phyloP scores from a whole-genome alignment of 2,797 vertebrate genomes.

The Phataginus tetradactyla region DNA sequence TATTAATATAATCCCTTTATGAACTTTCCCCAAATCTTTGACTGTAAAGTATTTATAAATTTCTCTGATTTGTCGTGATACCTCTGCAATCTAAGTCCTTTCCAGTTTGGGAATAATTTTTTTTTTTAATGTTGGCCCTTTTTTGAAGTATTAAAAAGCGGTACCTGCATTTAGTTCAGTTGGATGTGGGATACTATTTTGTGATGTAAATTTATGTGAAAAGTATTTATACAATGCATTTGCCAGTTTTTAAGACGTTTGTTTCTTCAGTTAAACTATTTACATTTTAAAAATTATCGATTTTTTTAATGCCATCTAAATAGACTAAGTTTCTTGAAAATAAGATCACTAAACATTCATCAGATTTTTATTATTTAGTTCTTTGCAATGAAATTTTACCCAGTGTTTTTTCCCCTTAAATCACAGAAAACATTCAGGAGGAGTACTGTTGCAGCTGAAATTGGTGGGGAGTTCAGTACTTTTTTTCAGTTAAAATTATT shows the following conservation, averaged over 20 bases:
- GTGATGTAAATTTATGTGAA: slow-evolving; percentile 48
- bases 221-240: neutral
- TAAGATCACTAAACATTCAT: slow-evolving; percentile 33
- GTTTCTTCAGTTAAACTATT: slow-evolving; percentile 56
- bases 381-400: slow-evolving; percentile 55
- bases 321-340: slow-evolving; percentile 44
- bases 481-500: slow-evolving; percentile 86
- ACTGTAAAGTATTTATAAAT: slow-evolving; percentile 5
- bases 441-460: slow-evolving; percentile 79
- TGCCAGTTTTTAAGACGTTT: slow-evolving; percentile 25
- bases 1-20: neutral
- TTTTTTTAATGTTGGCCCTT: neutral
- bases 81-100: slow-evolving; percentile 56
- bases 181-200: neutral
- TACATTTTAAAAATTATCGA: neutral
- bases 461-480: slow-evolving; percentile 77
- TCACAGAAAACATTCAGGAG: slow-evolving; percentile 76
- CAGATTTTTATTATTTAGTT: slow-evolving; percentile 53
- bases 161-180: neutral
- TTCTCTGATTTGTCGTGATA: neutral
- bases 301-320: slow-evolving; percentile 17
- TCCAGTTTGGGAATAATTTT: slow-evolving; percentile 16
- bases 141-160: neutral
- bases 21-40: neutral
- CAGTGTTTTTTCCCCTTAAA: slow-evolving; percentile 67